phyloP scores from a whole-genome alignment of 2,888 invertebrate genomes.

The Hyalella azteca region DNA sequence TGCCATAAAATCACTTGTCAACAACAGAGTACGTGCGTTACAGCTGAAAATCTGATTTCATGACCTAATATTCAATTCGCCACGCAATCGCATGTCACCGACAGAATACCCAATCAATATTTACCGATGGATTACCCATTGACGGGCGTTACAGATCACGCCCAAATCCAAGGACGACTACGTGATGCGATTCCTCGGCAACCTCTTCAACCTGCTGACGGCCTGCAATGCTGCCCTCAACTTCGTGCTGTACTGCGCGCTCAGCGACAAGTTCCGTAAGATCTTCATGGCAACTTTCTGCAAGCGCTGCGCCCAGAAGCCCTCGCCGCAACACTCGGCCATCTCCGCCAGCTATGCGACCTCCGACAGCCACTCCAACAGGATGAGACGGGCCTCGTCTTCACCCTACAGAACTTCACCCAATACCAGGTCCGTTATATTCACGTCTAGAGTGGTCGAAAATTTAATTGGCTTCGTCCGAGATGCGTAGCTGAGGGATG shows the following conservation, averaged over 20 bases:
- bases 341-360: background rate
- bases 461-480: too few species aligned
- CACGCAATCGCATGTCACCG: too few species aligned
- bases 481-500: too few species aligned
- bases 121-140: too few species aligned
- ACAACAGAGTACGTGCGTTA: too few species aligned
- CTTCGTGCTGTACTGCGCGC: slow-evolving; percentile 78
- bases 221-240: slow-evolving; percentile 77
- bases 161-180: slow-evolving; percentile 62
- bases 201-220: slow-evolving; percentile 75
- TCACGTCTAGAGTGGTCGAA: background rate
- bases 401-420: background rate
- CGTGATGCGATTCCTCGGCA: slow-evolving; percentile 69
- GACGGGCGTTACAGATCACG: too few species aligned
- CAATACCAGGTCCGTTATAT: background rate
- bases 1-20: too few species aligned
- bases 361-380: background rate
- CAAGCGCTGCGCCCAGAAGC: slow-evolving; percentile 59
- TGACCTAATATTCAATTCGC: too few species aligned
- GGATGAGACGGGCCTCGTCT: background rate
- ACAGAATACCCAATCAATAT: too few species aligned
- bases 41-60: too few species aligned
- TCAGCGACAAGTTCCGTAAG: slow-evolving; percentile 76
- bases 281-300: slow-evolving; percentile 65
- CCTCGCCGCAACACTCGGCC: slow-evolving; percentile 37